Base-by-base conservation (phyloP, 1,140 invertebrate genomes). In the Drosophila carrolli region DNA sequence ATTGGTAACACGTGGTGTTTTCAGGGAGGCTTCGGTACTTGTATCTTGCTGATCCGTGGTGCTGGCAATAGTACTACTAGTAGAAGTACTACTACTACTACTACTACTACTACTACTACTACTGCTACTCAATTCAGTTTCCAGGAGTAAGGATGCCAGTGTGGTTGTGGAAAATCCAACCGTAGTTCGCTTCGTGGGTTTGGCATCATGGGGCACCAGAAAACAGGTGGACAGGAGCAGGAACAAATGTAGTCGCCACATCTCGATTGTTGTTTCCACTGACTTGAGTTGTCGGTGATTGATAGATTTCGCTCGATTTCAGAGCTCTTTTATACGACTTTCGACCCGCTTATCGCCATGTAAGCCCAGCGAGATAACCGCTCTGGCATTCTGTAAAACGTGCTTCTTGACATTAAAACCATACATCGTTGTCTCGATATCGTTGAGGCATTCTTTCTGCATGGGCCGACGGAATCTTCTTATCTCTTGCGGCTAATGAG, bases 231-330 rank as follows among this genome's bases (percentile, higher is more conserved):
- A 83, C n/a, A 88, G 53, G 48, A 88, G 23, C 9, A 88, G 84
- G 14, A 89, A 89, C 19, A 89, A 61, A 35, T 88, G 84, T 47
- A 88, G 71, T 35, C 83, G 83, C 83, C 83, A 88, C 83, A 88
- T 85, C 8, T 61, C 46, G 57, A 41, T 53, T 5, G 40, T 48
- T 51, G 19, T 58, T 53, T 9, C n/a, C 16, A 19, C 40, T 43
- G 6, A 37, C 50, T 53, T 46, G 16, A 46, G 14, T 41, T 29
- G 41, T 53, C 32, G 35, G 40, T 55, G 73, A 68, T 68, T 68
- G 61, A 70, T 76, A 65, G 46, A 75, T 63, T 54, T 43, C 44
- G 14, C 10, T 2, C 9, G 8, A 9, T 44, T n/a, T 14, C 29
- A 53, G n/a, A n/a, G 27, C 48, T 27, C 73, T 75, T 76, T 58